Evolutionary conservation across 2,888 invertebrate species (phyloP), one percentile per base, ranked within the genome.

Genomic region (Alsophila aescularia): DNA sequence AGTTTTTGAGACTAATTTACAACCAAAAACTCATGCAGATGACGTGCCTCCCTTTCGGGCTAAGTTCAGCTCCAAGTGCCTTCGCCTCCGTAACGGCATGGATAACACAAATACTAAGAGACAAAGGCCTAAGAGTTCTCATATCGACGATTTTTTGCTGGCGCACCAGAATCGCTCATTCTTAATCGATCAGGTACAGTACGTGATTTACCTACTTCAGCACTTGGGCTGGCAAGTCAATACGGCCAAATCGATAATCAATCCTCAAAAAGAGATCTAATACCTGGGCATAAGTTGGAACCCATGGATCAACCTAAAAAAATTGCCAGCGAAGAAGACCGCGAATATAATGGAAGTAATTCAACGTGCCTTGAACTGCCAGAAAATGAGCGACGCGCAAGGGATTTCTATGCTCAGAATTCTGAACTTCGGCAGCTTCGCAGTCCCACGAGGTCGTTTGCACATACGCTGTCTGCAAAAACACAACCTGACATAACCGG

Each of bases 1-100:
- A 18, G 2, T 72, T 66, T 21, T 49, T 72, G 13, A 42, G 67
- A 0, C 40, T 74, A 1, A 18, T 62, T 7, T 70, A 68, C 21
- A 2, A 58, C 43, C 16, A 27, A 4, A 61, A 45, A 55, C 64
- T 2, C 60, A 50, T 68, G 65, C 14, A 41, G 66, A 27, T 73
- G 70, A 75, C 64, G 0, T 73, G 70, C 9, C 58, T 75, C 0
- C 72, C 70, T 0, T 72, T 72, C 34, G 72, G 74, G 0, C 48
- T 72, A 6, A 60, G 60, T n/a, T 60, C 62, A n/a, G 71, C 69
- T 0, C 73, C 67, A 6, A 68, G 65, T 41, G 51, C 31, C 2
- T 72, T 70, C 37, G 60, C 66, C 0, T 36, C 40, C 1, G 16
- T 70, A 2, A 63, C 65, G 8, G 68, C 66, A 24, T 70, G 68